phyloP scores from a whole-genome alignment of 2,113 vertebrate genomes.

The human (Homo sapiens) region GRCh38 chr1:82039501-82040000 shows the following conservation, averaged over 20 bases:
- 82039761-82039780: not conserved
- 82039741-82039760: not conserved
- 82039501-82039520: not conserved
- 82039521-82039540: not conserved
- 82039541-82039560: not conserved
- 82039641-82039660: not conserved
- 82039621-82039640: not conserved
- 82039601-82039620: not conserved
- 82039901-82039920: not conserved
- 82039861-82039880: not conserved
- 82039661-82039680: not conserved
- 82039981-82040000: conserved; percentile 61
- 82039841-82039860: not conserved
- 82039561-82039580: not conserved
- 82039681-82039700: not conserved
- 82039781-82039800: not conserved
- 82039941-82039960: conserved; percentile 18
- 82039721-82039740: not conserved
- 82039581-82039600: not conserved
- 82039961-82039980: conserved; percentile 57
- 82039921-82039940: not conserved
- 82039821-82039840: not conserved
- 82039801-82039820: not conserved
- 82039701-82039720: not conserved
- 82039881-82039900: not conserved